A percentile compares a stretch with the other conserved stretches of the same genome.
Conservation (phyloP, 2,797 vertebrate species). For the Spinibarbus caldwelli region DNA sequence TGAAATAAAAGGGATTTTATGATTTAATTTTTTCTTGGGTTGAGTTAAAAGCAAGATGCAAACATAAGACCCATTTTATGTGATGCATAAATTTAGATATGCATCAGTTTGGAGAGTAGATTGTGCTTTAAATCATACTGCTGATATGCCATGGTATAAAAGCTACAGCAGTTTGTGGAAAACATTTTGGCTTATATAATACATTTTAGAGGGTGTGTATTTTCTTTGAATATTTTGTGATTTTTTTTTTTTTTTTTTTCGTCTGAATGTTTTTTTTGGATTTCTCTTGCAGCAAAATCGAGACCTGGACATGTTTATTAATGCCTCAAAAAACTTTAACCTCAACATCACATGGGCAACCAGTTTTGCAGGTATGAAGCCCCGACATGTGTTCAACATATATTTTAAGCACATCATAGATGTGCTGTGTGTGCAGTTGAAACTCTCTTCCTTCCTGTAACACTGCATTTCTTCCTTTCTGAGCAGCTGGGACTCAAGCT, state of each 20-base stretch:
- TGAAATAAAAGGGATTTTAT: too few relatives aligned
- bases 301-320: slow-evolving; percentile 98
- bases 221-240: neutral
- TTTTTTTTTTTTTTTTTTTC: fast-evolving
- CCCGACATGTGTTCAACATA: neutral
- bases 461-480: neutral
- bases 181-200: neutral
- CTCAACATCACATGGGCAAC: slow-evolving; percentile 98
- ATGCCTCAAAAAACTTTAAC: slow-evolving; percentile 99
- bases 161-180: neutral
- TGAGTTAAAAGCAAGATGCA: too few relatives aligned
- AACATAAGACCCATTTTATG: neutral
- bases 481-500: slow-evolving; percentile 90
- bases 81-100: neutral
- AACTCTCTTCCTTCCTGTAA: neutral
- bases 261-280: neutral
- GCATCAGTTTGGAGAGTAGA: neutral
- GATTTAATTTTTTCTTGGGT: too few relatives aligned
- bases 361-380: slow-evolving; percentile 88
- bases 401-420: neutral
- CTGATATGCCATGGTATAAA: neutral
- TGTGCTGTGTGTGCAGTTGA: neutral
- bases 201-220: neutral
- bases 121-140: neutral
- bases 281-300: slow-evolving; percentile 86